Conservation (phyloP, 1,140 invertebrate genomes). For the Mamestra configurata region DNA sequence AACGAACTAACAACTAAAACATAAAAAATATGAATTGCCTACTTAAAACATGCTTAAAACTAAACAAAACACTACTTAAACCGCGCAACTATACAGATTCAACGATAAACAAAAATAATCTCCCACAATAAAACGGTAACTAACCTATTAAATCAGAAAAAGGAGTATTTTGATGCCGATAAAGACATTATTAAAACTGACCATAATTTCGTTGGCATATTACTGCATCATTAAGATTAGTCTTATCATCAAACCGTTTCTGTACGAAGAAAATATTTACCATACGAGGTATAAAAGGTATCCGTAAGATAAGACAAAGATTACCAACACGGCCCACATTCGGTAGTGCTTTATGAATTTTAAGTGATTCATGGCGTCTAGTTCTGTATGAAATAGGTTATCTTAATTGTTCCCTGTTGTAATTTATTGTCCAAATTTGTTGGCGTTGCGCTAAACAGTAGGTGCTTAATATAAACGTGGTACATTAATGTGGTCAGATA, state of each 20-base stretch:
- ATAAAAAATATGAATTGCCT: constrained; percentile 29
- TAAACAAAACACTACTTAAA: constrained; percentile 39
- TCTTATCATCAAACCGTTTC: constrained; percentile 74
- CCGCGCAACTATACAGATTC: constrained; percentile 44
- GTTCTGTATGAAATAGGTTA: constrained; percentile 68
- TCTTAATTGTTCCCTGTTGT: constrained; percentile 69
- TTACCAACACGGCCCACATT: constrained; percentile 74
- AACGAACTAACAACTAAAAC: constrained; percentile 10
- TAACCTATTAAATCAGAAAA: constrained; percentile 70
- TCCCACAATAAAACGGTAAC: constrained; percentile 69
- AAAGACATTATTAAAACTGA: constrained; percentile 76
- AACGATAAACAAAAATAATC: constrained; percentile 71
- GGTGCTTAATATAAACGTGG: constrained; percentile 50
- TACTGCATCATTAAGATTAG: constrained; percentile 78
- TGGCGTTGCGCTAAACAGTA: constrained; percentile 46
- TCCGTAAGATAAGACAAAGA: constrained; percentile 72
- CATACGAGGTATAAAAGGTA: constrained; percentile 62
- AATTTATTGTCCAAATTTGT: constrained; percentile 57
- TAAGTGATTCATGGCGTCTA: constrained; percentile 66
- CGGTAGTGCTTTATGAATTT: constrained; percentile 76
- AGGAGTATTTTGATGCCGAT: constrained; percentile 73
- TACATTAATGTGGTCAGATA: constrained; percentile 48
- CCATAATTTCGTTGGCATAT: constrained; percentile 64
- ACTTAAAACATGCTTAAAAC: constrained; percentile 24
- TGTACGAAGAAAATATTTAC: constrained; percentile 67